Base-by-base conservation (phyloP, 2,888 invertebrate genomes). In the Drosophila paramelanica region DNA sequence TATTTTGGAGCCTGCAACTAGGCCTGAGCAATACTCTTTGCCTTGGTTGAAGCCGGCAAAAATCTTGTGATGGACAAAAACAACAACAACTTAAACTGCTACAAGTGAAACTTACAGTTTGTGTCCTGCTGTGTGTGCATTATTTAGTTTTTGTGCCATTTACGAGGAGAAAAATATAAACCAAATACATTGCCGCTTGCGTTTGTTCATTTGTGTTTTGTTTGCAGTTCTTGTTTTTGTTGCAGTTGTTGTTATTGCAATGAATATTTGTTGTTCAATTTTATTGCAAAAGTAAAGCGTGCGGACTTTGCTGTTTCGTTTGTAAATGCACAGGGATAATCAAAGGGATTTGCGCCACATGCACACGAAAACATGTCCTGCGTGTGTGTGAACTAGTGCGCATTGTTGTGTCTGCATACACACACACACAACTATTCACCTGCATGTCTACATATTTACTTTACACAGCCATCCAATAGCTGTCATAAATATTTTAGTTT, bases 401-500 rank as follows among this genome's bases (percentile, higher is more conserved):
- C 23, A 36, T 11, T 5, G n/a, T 5, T n/a, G 51, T 33, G 7
- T 51, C 17, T 51, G 25, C 25, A 25, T 2, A 10, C 42, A 25
- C 14, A 23, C 51, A 7, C 13, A 13, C 31, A 41, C 31, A 47
- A 14, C 1, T 11, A 11, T 43, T 31, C 43, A 20, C 36, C 17
- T 49, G 42, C 43, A 60, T 61, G 39, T 39, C 42, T 39, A 31
- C 46, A 41, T 62, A 62, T 66, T 70, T 74, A 53, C 59, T 53
- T 62, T 62, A 52, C 59, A 58, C 66, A 64, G 49, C 45, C 49
- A 50, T 53, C 53, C 67, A 75, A 80, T 64, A 65, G 68, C 49
- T 58, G 66, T 25, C 69, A 84, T 84, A 81, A 81, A 82, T 81
- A 81, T 81, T 88, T 87, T 52, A 77, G 71, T 69, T 73, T 73